Evolutionary conservation across 2,888 invertebrate species (phyloP).

Genomic region (Noctua pronuba): DNA sequence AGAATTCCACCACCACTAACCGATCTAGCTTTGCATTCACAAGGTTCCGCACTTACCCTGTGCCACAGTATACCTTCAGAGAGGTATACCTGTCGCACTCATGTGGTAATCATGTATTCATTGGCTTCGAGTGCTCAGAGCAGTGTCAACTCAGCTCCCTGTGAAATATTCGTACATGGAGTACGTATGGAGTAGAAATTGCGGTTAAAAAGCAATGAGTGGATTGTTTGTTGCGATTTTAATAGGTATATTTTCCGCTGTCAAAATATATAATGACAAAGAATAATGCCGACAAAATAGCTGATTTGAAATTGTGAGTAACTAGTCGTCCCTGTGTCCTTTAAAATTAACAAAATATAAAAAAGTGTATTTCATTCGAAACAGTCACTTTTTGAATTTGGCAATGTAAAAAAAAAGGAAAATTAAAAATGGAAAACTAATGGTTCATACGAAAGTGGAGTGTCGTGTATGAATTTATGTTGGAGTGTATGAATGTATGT

Average conservation of each 20-base stretch:
- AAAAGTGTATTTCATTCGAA: too few relatives aligned
- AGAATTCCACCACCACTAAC: slow-evolving; percentile 28
- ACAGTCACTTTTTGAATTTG: too few relatives aligned
- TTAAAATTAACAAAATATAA: neutral
- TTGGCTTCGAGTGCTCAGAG: slow-evolving; percentile 39
- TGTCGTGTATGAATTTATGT: too few relatives aligned
- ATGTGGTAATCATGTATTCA: slow-evolving; percentile 56
- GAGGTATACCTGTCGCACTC: neutral
- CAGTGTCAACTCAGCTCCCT: slow-evolving; percentile 7
- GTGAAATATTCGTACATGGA: slow-evolving; percentile 36
- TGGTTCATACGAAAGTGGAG: too few relatives aligned
- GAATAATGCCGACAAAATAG: neutral
- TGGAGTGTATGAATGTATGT: too few relatives aligned
- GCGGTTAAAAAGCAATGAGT: neutral
- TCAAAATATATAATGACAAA: neutral
- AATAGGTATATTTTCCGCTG: neutral
- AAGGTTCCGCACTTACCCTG: slow-evolving; percentile 17
- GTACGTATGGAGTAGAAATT: slow-evolving; percentile 1
- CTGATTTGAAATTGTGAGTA: neutral
- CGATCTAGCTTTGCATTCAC: slow-evolving; percentile 12
- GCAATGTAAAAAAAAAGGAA: too few relatives aligned
- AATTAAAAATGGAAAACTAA: too few relatives aligned
- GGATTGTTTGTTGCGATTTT: neutral
- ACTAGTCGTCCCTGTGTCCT: neutral
- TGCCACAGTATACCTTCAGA: slow-evolving; percentile 13